phyloP scores from a whole-genome alignment of 1,140 invertebrate genomes.

The Brachionus manjavacas region DNA sequence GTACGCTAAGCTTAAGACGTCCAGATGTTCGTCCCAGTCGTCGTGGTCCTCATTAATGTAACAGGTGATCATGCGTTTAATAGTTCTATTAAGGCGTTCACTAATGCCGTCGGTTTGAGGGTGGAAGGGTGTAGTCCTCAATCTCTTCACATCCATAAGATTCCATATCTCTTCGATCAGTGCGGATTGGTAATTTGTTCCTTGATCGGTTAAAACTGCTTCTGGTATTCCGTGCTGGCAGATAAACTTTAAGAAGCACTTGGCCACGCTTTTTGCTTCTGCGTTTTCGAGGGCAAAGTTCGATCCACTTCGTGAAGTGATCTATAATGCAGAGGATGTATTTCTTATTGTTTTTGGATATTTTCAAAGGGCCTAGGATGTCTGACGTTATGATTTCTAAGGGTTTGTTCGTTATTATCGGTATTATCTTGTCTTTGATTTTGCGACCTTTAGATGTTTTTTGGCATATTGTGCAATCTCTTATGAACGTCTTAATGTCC shows the following conservation, averaged over 20 bases:
- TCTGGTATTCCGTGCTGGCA: constrained; percentile 51
- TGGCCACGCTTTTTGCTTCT: constrained; percentile 49
- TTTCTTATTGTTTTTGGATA: constrained; percentile 44
- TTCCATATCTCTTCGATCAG: constrained; percentile 45
- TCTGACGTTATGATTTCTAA: constrained; percentile 46
- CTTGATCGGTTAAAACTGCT: constrained; percentile 52
- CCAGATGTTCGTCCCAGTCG: constrained; percentile 3
- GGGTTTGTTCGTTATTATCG: constrained; percentile 17
- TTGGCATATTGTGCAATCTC: constrained; percentile 5
- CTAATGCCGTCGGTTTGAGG: constrained; percentile 45
- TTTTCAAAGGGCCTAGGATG: constrained; percentile 48
- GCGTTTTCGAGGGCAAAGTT: constrained; percentile 46
- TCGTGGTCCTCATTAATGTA: not conserved
- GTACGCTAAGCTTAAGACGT: not conserved
- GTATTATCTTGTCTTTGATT: not conserved
- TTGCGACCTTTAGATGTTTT: not conserved
- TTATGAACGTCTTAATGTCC: constrained; percentile 16
- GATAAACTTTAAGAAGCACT: constrained; percentile 49
- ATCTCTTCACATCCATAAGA: constrained; percentile 43
- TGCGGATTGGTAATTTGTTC: constrained; percentile 44
- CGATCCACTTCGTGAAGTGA: constrained; percentile 50
- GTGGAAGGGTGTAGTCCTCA: constrained; percentile 45
- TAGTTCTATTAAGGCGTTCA: constrained; percentile 7
- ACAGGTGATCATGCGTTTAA: not conserved
- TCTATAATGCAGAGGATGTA: constrained; percentile 47